These are phyloP conservation scores for Natrix natrix DNA, from an alignment of 2,797 vertebrate species.

Conservation along the genomic window DNA sequence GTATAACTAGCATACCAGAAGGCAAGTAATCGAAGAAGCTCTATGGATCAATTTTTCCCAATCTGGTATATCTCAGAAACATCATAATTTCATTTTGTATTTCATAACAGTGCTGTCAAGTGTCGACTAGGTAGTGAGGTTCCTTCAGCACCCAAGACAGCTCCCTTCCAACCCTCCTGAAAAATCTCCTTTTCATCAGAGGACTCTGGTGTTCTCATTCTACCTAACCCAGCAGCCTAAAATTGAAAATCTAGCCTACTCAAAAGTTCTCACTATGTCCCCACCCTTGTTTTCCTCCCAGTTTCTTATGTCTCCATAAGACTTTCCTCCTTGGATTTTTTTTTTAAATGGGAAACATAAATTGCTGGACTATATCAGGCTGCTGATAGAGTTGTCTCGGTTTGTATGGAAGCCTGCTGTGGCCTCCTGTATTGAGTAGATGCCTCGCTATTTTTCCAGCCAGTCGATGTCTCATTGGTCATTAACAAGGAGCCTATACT, in stretches of 20 bases:
- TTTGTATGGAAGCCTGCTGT: background rate
- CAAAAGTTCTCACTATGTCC: background rate
- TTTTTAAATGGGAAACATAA: background rate
- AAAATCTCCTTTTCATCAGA: background rate
- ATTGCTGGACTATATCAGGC: background rate
- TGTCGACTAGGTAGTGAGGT: background rate
- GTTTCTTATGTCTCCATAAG: background rate
- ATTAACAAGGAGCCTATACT: background rate
- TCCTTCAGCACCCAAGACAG: conserved; percentile 66
- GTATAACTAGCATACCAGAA: background rate
- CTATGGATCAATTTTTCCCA: background rate
- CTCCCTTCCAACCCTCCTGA: background rate
- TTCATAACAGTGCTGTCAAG: background rate
- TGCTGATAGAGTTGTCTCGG: background rate
- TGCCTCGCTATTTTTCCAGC: background rate
- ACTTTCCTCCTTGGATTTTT: background rate
- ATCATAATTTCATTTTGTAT: background rate
- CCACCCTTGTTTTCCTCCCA: background rate
- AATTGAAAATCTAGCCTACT: background rate
- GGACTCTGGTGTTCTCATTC: background rate
- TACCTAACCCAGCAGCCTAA: background rate
- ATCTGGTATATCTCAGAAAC: background rate
- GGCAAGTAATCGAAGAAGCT: background rate
- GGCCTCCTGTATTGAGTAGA: background rate
- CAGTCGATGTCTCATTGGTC: too few relatives aligned